Evolutionary conservation across 2,888 invertebrate species (phyloP), one percentile per base, ranked within the genome.

Genomic region (Drosophila setosimentum): DNA sequence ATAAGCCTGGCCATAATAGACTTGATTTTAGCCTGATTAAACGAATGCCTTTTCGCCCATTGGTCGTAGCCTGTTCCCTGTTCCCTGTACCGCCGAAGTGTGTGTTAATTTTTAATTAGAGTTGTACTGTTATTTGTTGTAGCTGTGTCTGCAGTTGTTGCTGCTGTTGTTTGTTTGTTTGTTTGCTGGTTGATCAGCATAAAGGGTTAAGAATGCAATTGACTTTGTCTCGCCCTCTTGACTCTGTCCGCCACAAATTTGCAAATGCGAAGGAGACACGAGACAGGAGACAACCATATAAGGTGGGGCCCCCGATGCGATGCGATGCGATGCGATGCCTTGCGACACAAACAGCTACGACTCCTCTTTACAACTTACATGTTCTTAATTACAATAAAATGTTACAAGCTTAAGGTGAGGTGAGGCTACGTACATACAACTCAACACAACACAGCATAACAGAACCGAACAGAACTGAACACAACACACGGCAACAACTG

Each of bases 171-270:
- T 57, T 65, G 51, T 58, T 59, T 61, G 59, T 64, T 51, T 59
- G 61, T 48, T 57, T 71, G 66, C 35, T 75, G 74, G 58, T 54
- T 82, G 87, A 86, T 88, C 86, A 80, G 88, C 74, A 65, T 67
- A 76, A 73, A 83, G 85, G 85, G 88, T 86, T 88, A 86, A 86
- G 88, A 86, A 86, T 86, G 85, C 85, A 86, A 88, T 86, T 86
- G 85, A 86, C 88, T 86, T 86, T 88, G 89, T 82, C 88, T 86
- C 84, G 88, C 88, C 88, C 85, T 88, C 82, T 86, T 86, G 85
- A 86, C 85, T 83, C 68, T 60, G 45, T 66, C 78, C 77, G 82
- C 77, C 85, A 88, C 86, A 86, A 86, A 86, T 86, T 86, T 86
- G 85, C 88, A 86, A 86, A 80, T 73, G 78, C 75, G 68, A 68